A percentile compares a stretch with the other conserved stretches of the same genome.
These are phyloP conservation scores for Eupsilia transversa DNA, from an alignment of 2,888 invertebrate genomes.

Conservation along the genomic window DNA sequence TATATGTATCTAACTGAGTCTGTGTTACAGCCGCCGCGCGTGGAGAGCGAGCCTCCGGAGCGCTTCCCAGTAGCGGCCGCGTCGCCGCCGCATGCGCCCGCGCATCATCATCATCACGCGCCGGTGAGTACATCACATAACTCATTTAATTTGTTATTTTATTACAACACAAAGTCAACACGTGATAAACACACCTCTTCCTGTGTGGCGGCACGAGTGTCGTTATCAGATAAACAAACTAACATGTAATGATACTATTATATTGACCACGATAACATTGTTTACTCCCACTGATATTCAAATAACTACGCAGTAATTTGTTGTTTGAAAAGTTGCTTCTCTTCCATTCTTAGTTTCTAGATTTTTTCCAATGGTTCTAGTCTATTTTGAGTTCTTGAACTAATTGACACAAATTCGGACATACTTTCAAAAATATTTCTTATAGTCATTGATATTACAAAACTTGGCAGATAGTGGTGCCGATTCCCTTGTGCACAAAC, in stretches of 20 bases:
- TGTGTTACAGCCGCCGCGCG: slow-evolving; percentile 61
- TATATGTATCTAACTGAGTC: too few species aligned
- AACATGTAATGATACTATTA: slow-evolving; percentile 1
- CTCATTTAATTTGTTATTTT: too few species aligned
- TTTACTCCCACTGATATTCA: slow-evolving; percentile 20
- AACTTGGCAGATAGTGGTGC: too few species aligned
- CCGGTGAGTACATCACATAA: slow-evolving; percentile 35
- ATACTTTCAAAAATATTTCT: neutral
- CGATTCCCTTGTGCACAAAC: too few species aligned
- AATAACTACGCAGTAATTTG: neutral
- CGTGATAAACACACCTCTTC: neutral
- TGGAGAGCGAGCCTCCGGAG: slow-evolving; percentile 61
- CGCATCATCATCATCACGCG: slow-evolving; percentile 38
- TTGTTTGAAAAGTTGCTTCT: neutral
- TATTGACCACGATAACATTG: slow-evolving; percentile 36
- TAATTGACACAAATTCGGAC: neutral
- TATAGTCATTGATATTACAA: neutral
- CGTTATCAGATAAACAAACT: slow-evolving; percentile 1
- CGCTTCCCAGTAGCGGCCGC: slow-evolving; percentile 52
- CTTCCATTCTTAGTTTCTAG: neutral
- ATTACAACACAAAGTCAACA: neutral
- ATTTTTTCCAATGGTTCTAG: neutral
- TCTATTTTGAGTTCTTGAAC: neutral
- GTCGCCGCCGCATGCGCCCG: slow-evolving; percentile 65
- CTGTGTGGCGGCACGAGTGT: neutral